Evolutionary conservation across 92 coral and sea anemone genomes (phyloP).

Genomic region (Actinernus sp.): DNA sequence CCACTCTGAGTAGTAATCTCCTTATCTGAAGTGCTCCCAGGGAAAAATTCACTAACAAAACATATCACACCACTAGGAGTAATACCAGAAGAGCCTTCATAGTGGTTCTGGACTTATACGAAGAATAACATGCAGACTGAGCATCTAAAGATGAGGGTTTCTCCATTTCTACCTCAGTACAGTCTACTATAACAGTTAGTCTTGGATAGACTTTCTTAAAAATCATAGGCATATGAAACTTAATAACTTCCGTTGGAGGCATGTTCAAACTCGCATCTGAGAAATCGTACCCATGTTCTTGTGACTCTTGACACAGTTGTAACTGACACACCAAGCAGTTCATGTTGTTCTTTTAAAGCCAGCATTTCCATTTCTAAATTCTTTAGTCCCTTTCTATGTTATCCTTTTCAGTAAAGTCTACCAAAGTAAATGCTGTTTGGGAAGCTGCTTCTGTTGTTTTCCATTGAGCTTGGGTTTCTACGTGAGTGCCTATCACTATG

Average conservation of each 20-base stretch:
- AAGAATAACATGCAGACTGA: slow-evolving; percentile 47
- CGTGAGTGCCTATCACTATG: too few relatives aligned
- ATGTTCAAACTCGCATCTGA: slow-evolving; percentile 24
- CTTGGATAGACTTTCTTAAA: slow-evolving; percentile 26
- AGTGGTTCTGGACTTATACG: too few relatives aligned
- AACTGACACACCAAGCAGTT: slow-evolving; percentile 19
- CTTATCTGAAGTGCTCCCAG: too few relatives aligned
- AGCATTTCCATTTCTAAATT: not conserved
- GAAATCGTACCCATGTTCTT: too few relatives aligned
- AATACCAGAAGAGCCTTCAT: too few relatives aligned
- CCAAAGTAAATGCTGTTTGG: not conserved
- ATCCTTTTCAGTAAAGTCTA: not conserved
- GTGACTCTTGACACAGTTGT: slow-evolving; percentile 42
- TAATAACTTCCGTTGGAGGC: slow-evolving; percentile 28
- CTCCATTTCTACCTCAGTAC: too few relatives aligned
- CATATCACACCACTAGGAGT: slow-evolving; percentile 42
- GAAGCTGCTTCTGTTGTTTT: too few relatives aligned
- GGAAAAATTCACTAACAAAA: slow-evolving; percentile 57
- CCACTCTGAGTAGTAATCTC: too few relatives aligned
- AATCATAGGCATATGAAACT: slow-evolving; percentile 40
- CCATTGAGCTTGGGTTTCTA: too few relatives aligned
- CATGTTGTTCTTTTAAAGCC: slow-evolving; percentile 12
- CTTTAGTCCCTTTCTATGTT: not conserved
- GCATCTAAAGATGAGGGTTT: slow-evolving; percentile 31
- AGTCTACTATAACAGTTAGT: too few relatives aligned